Percentiles rank a stretch among this genome's conserved stretches.
Evolutionary conservation across 2,113 vertebrate genomes (phyloP).

Genomic region (Entomyzon cyanotis): DNA sequence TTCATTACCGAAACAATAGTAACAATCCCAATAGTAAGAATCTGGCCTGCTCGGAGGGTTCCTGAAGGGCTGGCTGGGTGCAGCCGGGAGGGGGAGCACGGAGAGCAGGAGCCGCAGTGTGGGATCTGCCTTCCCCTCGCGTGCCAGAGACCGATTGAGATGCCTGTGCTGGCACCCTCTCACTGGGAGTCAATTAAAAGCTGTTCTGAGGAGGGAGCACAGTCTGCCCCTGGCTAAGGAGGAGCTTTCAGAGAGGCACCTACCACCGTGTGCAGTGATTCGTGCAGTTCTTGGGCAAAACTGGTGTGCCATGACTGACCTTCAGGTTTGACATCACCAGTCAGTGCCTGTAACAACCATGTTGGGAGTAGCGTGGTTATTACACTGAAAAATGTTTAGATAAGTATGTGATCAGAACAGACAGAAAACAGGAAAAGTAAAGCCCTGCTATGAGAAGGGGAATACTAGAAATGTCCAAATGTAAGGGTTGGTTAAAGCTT

Average conservation of each 20-base stretch:
- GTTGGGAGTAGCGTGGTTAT: neutral
- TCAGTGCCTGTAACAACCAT: neutral
- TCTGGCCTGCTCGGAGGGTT: rapidly evolving
- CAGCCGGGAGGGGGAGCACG: neutral
- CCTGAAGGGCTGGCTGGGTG: neutral
- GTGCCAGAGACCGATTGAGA: rapidly evolving
- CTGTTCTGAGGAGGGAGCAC: neutral
- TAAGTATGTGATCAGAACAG: neutral
- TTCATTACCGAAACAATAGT: neutral
- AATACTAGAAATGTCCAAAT: neutral
- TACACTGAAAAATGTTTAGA: neutral
- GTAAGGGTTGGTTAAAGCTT: neutral
- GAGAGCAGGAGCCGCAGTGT: neutral
- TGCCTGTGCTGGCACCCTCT: neutral
- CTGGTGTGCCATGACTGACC: neutral
- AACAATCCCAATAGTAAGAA: too few species aligned
- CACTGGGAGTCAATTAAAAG: rapidly evolving
- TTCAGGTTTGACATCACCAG: neutral
- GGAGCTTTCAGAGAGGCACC: neutral
- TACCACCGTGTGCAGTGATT: rapidly evolving
- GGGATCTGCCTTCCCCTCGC: neutral
- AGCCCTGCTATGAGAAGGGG: neutral
- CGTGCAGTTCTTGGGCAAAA: neutral
- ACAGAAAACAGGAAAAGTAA: neutral
- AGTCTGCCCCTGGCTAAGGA: neutral